Evolutionary conservation across 2,797 vertebrate genomes (phyloP).

Genomic region (Pipistrellus pipistrellus): DNA sequence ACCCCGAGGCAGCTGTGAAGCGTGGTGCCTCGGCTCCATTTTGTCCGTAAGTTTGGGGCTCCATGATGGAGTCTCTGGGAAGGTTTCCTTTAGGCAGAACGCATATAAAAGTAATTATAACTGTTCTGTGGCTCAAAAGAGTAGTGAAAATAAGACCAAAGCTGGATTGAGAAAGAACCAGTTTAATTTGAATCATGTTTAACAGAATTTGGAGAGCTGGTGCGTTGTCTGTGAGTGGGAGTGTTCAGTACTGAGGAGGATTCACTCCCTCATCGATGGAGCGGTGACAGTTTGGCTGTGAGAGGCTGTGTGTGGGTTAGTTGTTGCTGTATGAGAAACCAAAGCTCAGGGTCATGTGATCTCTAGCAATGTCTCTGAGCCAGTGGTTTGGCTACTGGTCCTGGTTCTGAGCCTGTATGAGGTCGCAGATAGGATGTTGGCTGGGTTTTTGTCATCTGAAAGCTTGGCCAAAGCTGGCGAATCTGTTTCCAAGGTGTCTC

Average conservation of each 20-base stretch:
- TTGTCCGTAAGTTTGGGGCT: background rate
- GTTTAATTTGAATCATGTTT: constrained; percentile 9
- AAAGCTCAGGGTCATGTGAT: background rate
- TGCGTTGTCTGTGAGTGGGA: background rate
- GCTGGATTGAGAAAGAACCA: background rate
- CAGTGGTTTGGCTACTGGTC: background rate
- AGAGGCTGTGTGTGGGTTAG: background rate
- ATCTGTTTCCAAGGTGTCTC: background rate
- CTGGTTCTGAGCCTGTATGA: background rate
- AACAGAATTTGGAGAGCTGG: background rate
- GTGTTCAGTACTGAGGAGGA: background rate
- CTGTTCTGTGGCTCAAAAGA: background rate
- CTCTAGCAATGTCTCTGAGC: background rate
- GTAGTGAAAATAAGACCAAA: background rate
- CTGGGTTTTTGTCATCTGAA: background rate
- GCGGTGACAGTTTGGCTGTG: background rate
- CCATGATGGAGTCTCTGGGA: background rate
- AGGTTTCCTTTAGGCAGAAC: background rate
- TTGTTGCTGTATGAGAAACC: background rate
- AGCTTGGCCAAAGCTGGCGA: background rate
- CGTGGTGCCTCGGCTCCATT: background rate
- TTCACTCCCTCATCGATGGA: background rate
- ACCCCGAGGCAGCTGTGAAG: background rate
- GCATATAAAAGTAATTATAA: background rate
- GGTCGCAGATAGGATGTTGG: background rate